Conservation (phyloP, 1,140 invertebrate genomes). For the Sitobion miscanthi region DNA sequence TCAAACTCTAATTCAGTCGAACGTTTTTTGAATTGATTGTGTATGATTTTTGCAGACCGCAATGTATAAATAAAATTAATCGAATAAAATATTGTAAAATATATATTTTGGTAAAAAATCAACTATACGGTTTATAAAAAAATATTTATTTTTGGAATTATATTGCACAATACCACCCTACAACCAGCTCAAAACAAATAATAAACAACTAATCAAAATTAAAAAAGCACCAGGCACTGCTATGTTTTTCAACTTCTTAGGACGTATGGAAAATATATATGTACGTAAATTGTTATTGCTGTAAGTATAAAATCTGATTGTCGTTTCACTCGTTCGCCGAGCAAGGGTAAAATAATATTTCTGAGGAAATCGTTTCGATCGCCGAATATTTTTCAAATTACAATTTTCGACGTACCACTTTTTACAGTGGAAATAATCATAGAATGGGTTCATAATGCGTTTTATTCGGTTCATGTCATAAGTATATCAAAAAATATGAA, state of each 20-base stretch:
- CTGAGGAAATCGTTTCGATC: too few species aligned
- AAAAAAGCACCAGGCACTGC: conserved; percentile 15
- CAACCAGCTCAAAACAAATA: conserved; percentile 15
- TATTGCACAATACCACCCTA: conserved; percentile 47
- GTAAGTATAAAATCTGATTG: background rate
- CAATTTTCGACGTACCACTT: background rate
- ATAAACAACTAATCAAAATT: background rate
- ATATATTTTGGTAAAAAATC: conserved; percentile 45
- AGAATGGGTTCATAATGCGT: background rate
- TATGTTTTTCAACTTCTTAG: background rate
- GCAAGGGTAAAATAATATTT: background rate
- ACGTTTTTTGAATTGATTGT: conserved; percentile 1
- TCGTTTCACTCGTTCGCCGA: background rate
- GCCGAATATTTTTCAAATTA: background rate
- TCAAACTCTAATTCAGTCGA: conserved; percentile 24
- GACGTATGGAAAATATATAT: background rate
- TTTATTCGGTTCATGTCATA: background rate
- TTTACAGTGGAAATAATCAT: background rate
- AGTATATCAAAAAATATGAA: too few species aligned
- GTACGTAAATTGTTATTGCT: background rate
- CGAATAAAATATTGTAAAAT: background rate
- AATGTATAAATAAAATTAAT: background rate
- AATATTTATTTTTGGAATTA: conserved; percentile 29
- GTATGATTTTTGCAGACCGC: background rate
- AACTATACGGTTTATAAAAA: background rate